Conservation (phyloP, 2,113 vertebrate genomes). For the Marmota monax region DNA sequence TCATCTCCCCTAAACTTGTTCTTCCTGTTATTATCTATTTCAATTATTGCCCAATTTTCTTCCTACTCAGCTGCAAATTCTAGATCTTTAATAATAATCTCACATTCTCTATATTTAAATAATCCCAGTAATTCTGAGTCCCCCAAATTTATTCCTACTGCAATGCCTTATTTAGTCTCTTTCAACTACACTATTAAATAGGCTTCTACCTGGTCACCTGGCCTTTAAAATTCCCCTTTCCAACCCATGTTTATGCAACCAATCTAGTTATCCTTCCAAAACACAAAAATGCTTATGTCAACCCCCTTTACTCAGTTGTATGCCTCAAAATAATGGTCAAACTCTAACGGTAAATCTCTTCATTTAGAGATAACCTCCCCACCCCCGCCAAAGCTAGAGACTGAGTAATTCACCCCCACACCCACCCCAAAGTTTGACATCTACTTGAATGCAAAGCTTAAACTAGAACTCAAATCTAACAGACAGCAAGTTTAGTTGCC, state of each 20-base stretch:
- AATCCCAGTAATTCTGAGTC: constrained; percentile 23
- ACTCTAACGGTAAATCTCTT: not conserved
- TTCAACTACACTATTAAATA: constrained; percentile 22
- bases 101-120: constrained; percentile 49
- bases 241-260: not conserved
- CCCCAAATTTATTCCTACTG: constrained; percentile 9
- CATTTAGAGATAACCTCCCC: not conserved
- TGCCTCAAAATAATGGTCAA: constrained; percentile 21
- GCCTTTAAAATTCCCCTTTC: constrained; percentile 18
- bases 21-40: constrained; percentile 38
- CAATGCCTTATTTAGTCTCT: not conserved
- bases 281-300: constrained; percentile 31
- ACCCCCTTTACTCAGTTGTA: not conserved
- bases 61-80: constrained; percentile 59
- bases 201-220: constrained; percentile 15
- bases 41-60: constrained; percentile 47
- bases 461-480: not conserved
- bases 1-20: constrained; percentile 64
- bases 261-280: constrained; percentile 38
- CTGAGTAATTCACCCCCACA: not conserved
- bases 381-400: not conserved
- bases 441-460: not conserved
- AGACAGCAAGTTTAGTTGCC: not conserved
- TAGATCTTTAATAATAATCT: constrained; percentile 54
- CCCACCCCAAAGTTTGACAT: no score